These are phyloP conservation scores for Ictalurus furcatus DNA, from an alignment of 2,113 vertebrate genomes.

Conservation along the genomic window DNA sequence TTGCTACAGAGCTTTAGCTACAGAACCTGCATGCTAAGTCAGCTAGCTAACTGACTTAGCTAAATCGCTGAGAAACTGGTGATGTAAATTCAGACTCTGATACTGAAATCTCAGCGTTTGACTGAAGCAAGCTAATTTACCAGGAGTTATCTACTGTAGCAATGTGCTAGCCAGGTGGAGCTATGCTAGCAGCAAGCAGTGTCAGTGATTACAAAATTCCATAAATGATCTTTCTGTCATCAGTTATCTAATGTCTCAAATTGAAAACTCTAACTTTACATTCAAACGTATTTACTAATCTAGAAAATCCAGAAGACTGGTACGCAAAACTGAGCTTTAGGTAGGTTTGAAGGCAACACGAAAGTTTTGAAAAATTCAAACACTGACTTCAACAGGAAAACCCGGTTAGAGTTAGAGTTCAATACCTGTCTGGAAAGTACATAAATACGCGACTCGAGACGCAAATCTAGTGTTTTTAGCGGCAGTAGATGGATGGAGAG, in stretches of 20 bases:
- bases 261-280: too few relatives aligned
- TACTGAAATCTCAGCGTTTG: neutral
- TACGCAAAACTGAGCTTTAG: neutral
- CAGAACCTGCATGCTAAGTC: neutral
- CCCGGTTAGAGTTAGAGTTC: too few relatives aligned
- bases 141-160: neutral
- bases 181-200: neutral
- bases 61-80: neutral
- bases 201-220: neutral
- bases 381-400: too few relatives aligned
- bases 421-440: neutral
- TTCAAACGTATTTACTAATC: too few relatives aligned
- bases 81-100: neutral
- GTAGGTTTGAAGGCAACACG: neutral
- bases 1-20: neutral
- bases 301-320: too few relatives aligned
- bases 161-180: neutral
- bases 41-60: neutral
- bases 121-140: neutral
- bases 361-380: too few relatives aligned
- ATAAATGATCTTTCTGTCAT: neutral
- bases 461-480: too few relatives aligned
- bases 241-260: neutral
- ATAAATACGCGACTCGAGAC: too few relatives aligned
- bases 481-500: too few relatives aligned